These are phyloP conservation scores for Siphamia tubifer DNA, from an alignment of 2,113 vertebrate species.

Conservation along the genomic window DNA sequence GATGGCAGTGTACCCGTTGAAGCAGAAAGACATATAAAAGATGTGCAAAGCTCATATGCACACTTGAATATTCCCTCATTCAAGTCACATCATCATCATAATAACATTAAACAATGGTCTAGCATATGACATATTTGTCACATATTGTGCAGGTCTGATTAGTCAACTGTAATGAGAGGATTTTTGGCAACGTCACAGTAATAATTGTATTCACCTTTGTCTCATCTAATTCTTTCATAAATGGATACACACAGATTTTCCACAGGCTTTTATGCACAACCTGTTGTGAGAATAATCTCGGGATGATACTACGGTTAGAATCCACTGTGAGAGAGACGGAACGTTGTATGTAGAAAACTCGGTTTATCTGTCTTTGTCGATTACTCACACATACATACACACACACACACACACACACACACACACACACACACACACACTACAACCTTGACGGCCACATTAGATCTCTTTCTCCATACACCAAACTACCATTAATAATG, in stretches of 20 bases:
- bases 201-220: not conserved
- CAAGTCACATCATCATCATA: no score
- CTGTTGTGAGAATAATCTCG: conserved; percentile 38
- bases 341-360: conserved; percentile 15
- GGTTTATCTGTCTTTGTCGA: conserved; percentile 63
- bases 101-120: no score
- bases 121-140: no score
- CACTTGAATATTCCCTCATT: no score
- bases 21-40: no score
- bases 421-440: no score
- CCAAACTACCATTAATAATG: conserved; percentile 81
- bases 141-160: no score
- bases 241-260: conserved; percentile 17
- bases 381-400: no score
- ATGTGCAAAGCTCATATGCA: no score
- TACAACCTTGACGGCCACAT: conserved; percentile 73
- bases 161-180: not conserved
- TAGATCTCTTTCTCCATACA: conserved; percentile 79
- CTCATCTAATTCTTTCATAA: conserved; percentile 28
- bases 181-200: not conserved
- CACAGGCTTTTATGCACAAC: conserved; percentile 6
- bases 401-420: no score
- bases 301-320: not conserved
- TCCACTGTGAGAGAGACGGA: not conserved
- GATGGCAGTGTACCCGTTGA: no score